Conservation (phyloP, 2,113 vertebrate species). For the Maccullochella peelii region DNA sequence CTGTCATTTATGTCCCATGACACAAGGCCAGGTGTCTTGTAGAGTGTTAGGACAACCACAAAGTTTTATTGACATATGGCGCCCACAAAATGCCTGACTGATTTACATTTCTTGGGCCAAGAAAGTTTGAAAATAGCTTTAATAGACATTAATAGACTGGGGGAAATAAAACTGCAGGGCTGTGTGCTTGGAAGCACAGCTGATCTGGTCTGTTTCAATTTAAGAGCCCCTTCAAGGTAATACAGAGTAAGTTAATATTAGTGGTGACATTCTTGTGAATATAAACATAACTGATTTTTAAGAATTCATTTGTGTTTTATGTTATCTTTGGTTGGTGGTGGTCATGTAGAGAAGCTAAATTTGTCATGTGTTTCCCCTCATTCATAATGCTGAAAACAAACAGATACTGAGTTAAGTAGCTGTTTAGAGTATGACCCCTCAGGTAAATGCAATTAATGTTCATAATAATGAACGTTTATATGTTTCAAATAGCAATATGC, state of each 20-base stretch:
- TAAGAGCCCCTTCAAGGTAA: background rate
- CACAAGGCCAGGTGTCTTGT: conserved; percentile 47
- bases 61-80: conserved; percentile 56
- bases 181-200: background rate
- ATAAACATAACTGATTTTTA: background rate
- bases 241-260: background rate
- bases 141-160: conserved; percentile 15
- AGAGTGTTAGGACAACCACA: conserved; percentile 52
- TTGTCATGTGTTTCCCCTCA: background rate
- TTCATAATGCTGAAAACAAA: background rate
- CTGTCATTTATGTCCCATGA: conserved; percentile 46
- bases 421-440: background rate
- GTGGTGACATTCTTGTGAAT: background rate
- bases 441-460: background rate
- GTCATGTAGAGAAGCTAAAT: background rate
- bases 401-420: background rate
- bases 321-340: background rate
- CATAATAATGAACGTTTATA: background rate
- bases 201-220: conserved; percentile 8
- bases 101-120: conserved; percentile 28
- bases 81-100: conserved; percentile 44
- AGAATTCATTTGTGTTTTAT: background rate
- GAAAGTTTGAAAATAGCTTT: conserved; percentile 49
- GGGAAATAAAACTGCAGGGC: background rate
- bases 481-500: conserved; percentile 1